Base-by-base conservation (phyloP, 2,888 invertebrate species). In the Synergus japonicus region DNA sequence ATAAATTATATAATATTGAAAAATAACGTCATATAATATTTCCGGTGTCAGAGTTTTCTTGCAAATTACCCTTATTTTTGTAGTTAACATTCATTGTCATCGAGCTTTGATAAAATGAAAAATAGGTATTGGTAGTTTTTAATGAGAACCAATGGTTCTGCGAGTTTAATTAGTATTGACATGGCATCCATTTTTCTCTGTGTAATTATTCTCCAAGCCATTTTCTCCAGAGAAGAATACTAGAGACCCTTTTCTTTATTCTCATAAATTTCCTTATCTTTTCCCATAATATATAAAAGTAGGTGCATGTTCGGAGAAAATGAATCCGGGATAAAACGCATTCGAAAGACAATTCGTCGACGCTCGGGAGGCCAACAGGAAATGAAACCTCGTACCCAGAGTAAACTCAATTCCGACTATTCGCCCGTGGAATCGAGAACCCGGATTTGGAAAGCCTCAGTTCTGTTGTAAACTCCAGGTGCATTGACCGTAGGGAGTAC, bases 281-380 rank as follows among this genome's bases (percentile, higher is more conserved):
- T 22, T 13, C 54, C 5, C 43, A 43, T 37, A 77, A 54, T 43
- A 18, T 29, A 78, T 13, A 64, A 46, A 78, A 60, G 60, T 60
- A 78, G n/a, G 66, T 78, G 4, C 54, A 49, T n/a, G 37, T 49
- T 37, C 46, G 37, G 49, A 4, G 49, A n/a, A n/a, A 73, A 79
- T 76, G 65, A 64, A 66, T 58, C 64, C 65, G 4, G 66, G 22
- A 76, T 66, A 66, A 79, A 79, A 79, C 22, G 79, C 66, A 65
- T 44, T 49, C 44, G 1, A 58, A 76, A 79, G 79, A 79, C 79
- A 79, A 79, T 79, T 79, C 78, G 73, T 73, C 63, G 76, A 37
- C 46, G 67, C 43, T 63, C 41, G 65, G 22, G 58, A 65, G 22
- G 73, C 73, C 64, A 76, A 64, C 78, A 78, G 78, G 78, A 78